A percentile compares a stretch with the other conserved stretches of the same genome.
These are phyloP conservation scores for Brachyptera risi DNA, from an alignment of 2,888 invertebrate species.

Conservation along the genomic window DNA sequence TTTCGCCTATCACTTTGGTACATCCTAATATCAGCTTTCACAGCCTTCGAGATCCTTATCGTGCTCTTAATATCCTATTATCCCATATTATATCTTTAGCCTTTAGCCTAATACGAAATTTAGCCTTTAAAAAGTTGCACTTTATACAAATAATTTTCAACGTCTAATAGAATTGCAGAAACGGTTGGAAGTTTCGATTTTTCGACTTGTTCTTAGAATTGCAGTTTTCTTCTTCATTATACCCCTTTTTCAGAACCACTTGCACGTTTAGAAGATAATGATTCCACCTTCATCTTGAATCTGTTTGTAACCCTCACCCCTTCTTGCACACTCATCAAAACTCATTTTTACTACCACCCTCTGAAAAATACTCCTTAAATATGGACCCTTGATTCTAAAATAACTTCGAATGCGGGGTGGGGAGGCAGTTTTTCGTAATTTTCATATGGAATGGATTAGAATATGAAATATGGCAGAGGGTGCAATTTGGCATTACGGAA, in stretches of 20 bases:
- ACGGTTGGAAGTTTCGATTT: too few species aligned
- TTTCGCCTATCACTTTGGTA: neutral
- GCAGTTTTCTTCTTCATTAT: too few species aligned
- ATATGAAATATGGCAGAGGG: neutral
- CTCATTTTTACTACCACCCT: conserved; percentile 1
- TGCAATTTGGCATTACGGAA: too few species aligned
- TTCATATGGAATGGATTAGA: neutral
- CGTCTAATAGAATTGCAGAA: too few species aligned
- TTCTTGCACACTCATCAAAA: conserved; percentile 2
- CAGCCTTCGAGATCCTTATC: neutral
- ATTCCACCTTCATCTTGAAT: neutral
- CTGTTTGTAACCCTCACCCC: neutral
- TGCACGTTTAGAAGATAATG: too few species aligned
- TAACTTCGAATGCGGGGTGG: neutral
- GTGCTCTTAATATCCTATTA: neutral
- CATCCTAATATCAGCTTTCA: conserved; percentile 13
- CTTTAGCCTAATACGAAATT: too few species aligned
- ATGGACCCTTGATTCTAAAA: neutral
- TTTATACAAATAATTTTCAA: too few species aligned
- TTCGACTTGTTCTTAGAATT: too few species aligned
- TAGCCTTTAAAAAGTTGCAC: too few species aligned
- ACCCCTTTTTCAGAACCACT: too few species aligned
- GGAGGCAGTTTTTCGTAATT: neutral
- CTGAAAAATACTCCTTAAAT: conserved; percentile 5
- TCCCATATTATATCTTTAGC: neutral